A percentile compares a stretch with the other conserved stretches of the same genome.
Conservation (phyloP, 2,797 vertebrate genomes). For the Acridotheres tristis region DNA sequence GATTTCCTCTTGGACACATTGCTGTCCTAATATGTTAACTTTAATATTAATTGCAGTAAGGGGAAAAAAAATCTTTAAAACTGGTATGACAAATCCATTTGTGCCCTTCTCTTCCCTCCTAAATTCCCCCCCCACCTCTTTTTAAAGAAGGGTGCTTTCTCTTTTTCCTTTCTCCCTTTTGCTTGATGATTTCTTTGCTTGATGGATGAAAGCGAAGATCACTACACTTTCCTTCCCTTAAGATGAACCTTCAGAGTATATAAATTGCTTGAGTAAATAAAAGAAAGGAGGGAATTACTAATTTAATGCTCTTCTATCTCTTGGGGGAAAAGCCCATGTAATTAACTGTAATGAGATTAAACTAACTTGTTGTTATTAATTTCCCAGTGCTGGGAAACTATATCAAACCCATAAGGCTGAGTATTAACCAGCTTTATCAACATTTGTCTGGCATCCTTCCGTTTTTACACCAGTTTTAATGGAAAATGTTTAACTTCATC, state of each 20-base stretch:
- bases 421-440: conserved; percentile 45
- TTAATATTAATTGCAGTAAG: conserved; percentile 26
- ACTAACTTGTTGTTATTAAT: conserved; percentile 72
- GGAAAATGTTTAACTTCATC: neutral
- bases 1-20: neutral
- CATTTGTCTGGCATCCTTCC: neutral
- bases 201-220: neutral
- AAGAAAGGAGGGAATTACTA: conserved; percentile 60
- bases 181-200: conserved; percentile 5
- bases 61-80: neutral
- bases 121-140: neutral
- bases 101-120: neutral
- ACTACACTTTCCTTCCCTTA: conserved; percentile 4
- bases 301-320: conserved; percentile 69
- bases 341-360: conserved; percentile 79
- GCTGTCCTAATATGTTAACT: neutral
- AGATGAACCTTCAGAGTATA: conserved; percentile 38
- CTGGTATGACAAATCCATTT: neutral
- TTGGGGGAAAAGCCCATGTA: conserved; percentile 67
- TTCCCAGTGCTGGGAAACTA: conserved; percentile 51
- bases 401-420: conserved; percentile 39
- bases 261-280: conserved; percentile 65
- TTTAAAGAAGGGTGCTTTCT: neutral
- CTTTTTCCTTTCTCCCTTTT: neutral
- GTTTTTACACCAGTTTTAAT: conserved; percentile 11